Evolutionary conservation across 2,888 invertebrate species (phyloP).

Genomic region (Neoitamus cyanurus): DNA sequence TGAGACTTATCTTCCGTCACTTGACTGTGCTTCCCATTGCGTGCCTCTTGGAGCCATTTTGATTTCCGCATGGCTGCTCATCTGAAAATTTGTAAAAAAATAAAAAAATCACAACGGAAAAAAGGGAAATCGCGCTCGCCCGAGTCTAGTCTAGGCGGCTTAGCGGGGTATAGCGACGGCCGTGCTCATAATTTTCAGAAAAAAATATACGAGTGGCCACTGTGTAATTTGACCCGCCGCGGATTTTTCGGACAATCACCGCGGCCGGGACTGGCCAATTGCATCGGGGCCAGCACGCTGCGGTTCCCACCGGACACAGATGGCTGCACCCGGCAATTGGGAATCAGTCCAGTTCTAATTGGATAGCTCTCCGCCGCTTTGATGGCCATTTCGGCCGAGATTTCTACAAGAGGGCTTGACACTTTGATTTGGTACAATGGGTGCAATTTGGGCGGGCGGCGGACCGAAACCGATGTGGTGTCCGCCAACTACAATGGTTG

Average conservation of each 20-base stretch:
- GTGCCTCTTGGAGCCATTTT: conserved; percentile 53
- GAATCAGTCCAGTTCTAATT: conserved; percentile 35
- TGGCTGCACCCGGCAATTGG: conserved; percentile 24
- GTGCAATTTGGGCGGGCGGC: conserved; percentile 14
- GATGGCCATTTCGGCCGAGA: not conserved
- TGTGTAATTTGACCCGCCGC: conserved; percentile 39
- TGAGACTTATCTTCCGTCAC: conserved; percentile 44
- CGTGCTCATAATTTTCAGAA: conserved; percentile 25
- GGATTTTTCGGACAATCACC: conserved; percentile 45
- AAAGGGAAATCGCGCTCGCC: not conserved
- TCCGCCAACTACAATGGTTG: conserved; percentile 28
- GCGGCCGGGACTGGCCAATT: conserved; percentile 23
- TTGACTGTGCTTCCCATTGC: conserved; percentile 51
- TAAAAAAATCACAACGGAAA: not conserved
- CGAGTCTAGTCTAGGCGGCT: conserved; percentile 7
- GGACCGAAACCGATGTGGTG: not conserved
- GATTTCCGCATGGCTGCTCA: conserved; percentile 67
- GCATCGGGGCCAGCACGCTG: conserved; percentile 19
- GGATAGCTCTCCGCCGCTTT: not conserved
- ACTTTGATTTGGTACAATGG: conserved; percentile 17
- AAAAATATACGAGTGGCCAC: not conserved
- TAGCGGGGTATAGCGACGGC: not conserved
- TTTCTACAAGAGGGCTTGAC: conserved; percentile 32
- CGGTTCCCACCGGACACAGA: conserved; percentile 29
- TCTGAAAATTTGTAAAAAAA: conserved; percentile 61